Conservation (phyloP, 2,888 invertebrate genomes). For the Sepioteuthis lessoniana region DNA sequence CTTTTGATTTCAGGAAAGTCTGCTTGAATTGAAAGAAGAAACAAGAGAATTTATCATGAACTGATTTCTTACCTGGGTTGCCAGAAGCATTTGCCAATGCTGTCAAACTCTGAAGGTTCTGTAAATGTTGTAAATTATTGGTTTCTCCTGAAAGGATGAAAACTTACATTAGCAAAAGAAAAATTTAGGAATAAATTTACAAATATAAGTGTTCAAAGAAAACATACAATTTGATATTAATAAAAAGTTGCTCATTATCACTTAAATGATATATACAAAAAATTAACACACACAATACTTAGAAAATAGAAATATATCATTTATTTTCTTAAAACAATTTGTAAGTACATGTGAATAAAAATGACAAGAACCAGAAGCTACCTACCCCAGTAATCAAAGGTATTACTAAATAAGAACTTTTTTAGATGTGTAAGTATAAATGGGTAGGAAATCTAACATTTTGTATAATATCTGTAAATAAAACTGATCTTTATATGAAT, state of each 20-base stretch:
- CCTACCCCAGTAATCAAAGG: not conserved
- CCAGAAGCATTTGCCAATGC: conserved; percentile 79
- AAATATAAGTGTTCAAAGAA: not conserved
- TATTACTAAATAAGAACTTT: not conserved
- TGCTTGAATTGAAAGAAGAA: too few relatives aligned
- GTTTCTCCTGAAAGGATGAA: conserved; percentile 59
- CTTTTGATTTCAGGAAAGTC: not conserved
- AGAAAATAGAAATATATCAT: not conserved
- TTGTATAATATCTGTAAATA: not conserved
- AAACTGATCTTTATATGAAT: not conserved
- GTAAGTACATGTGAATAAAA: not conserved
- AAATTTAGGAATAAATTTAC: not conserved
- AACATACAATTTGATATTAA: not conserved
- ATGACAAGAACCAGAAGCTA: not conserved
- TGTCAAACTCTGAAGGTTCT: conserved; percentile 80
- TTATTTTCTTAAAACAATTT: not conserved
- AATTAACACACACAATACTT: not conserved
- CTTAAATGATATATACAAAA: not conserved
- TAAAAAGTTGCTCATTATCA: not conserved
- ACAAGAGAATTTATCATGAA: not conserved
- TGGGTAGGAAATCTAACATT: not conserved
- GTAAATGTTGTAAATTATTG: conserved; percentile 65
- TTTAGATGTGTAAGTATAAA: not conserved
- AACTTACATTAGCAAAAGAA: conserved; percentile 11
- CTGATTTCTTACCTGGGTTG: conserved; percentile 70